Evolutionary conservation across 2,888 invertebrate species (phyloP), one percentile per base, ranked within the genome.

Genomic region (Andrena marginata): DNA sequence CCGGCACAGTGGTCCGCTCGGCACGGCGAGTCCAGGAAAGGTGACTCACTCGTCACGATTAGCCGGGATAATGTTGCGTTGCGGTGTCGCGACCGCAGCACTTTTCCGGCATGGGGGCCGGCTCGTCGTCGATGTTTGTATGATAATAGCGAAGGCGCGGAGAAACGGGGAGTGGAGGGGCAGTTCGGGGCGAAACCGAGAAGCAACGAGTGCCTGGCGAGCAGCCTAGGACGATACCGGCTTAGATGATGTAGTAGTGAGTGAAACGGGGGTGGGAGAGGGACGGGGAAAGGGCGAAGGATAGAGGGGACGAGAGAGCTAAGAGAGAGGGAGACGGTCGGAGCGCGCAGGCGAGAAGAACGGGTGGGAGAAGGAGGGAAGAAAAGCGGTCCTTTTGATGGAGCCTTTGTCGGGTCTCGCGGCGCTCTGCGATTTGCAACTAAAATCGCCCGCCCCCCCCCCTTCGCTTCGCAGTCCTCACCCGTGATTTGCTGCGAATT

Each of bases 361-460:
- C 49, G 56, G 59, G 78, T 69, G 65, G 71, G 56, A 64, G 82
- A 75, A 63, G 67, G 78, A 80, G 80, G 84, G 87, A 80, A 85
- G 89, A 86, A 86, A 84, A 87, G 92, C 92, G 92, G 92, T 89
- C 87, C 89, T 92, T 92, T 92, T 92, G 92, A 92, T 92, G 92
- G 91, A 88, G 91, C 92, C 92, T 92, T 92, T 92, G 92, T 92
- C 92, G 92, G 92, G 89, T 93, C 93, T 93, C 92, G 92, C 93
- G 94, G 94, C 93, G 90, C 93, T 93, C 91, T 91, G 92, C 92
- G 94, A 94, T 93, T 93, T 93, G 93, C 93, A 94, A 93, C 93
- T 93, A 93, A 94, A 94, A 94, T 93, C 93, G 92, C 90, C 89
- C n/a, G n/a, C n/a, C n/a, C n/a, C n/a, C n/a, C n/a, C n/a, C 90